Conservation (phyloP, 2,113 vertebrate species). For the Paradisaea rubra region DNA sequence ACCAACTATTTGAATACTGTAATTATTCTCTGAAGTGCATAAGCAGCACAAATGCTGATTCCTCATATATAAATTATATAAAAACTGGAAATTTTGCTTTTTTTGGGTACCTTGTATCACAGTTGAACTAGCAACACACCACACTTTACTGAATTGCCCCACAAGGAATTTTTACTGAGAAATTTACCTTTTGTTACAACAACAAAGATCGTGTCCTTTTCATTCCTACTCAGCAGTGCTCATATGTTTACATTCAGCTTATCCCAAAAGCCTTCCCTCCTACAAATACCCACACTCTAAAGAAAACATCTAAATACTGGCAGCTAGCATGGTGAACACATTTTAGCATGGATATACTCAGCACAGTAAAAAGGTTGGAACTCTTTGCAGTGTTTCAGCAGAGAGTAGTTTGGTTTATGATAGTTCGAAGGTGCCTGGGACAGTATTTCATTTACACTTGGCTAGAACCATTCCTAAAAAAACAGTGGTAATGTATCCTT, state of each 20-base stretch:
- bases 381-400: neutral
- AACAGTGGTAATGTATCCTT: neutral
- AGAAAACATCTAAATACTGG: neutral
- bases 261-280: neutral
- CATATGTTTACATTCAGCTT: neutral
- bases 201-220: neutral
- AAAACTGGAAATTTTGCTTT: neutral
- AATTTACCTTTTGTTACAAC: neutral
- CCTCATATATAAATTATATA: neutral
- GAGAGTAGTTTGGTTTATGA: neutral
- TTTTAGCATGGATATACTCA: neutral
- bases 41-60: neutral
- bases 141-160: neutral
- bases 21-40: neutral
- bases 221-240: neutral
- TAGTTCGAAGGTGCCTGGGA: neutral
- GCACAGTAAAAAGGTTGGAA: neutral
- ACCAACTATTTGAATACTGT: neutral
- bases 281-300: neutral
- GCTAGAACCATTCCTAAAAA: neutral
- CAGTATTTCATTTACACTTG: neutral
- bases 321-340: neutral
- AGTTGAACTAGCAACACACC: neutral
- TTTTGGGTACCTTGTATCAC: neutral
- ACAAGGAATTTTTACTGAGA: neutral